Conservation (phyloP, 2,113 vertebrate genomes). For the Dicrurus megarhynchus region DNA sequence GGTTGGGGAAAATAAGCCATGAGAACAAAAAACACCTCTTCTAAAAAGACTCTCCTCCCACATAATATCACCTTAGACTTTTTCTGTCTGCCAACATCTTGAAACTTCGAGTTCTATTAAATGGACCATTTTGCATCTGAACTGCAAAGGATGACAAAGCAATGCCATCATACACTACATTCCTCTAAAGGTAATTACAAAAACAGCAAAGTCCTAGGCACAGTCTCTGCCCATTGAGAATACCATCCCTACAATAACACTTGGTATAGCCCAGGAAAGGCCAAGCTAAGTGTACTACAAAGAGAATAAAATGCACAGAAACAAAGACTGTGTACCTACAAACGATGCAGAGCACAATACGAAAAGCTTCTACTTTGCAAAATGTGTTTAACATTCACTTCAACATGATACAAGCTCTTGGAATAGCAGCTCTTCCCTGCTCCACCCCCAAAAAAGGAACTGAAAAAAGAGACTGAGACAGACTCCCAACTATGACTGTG, state of each 20-base stretch:
- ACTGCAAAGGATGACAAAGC: background rate
- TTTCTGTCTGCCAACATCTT: background rate
- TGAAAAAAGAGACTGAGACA: background rate
- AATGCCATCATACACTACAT: background rate
- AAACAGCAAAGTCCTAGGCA: background rate
- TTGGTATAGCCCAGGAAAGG: background rate
- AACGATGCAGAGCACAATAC: fast-evolving
- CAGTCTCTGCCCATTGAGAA: background rate
- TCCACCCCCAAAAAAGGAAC: background rate
- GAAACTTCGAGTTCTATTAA: background rate
- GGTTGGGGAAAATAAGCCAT: background rate
- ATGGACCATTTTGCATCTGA: background rate
- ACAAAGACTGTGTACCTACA: background rate
- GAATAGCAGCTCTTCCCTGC: background rate
- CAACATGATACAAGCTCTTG: background rate
- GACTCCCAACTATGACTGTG: background rate
- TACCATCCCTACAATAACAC: background rate
- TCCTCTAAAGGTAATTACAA: background rate
- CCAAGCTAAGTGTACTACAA: background rate
- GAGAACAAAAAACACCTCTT: background rate
- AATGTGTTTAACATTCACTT: background rate
- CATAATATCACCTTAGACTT: background rate
- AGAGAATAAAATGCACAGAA: background rate
- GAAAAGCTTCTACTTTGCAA: background rate
- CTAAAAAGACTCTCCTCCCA: background rate